These are phyloP conservation scores for Ceratina japonica DNA, from an alignment of 1,140 invertebrate species.

Conservation along the genomic window DNA sequence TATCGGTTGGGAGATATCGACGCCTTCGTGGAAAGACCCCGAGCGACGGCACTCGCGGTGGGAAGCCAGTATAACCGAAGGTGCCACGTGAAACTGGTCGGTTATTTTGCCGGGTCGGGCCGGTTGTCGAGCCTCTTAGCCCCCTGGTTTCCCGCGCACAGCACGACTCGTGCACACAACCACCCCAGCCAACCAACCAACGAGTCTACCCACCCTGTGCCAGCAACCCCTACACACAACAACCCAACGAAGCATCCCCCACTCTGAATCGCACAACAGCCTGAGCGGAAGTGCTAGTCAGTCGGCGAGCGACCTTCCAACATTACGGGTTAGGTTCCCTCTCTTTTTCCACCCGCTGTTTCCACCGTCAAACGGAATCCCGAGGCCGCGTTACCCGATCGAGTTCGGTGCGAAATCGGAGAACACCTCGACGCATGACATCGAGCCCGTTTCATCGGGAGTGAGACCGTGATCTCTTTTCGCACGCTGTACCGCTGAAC, in stretches of 20 bases:
- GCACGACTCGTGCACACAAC: conserved; percentile 60
- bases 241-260: conserved; percentile 77
- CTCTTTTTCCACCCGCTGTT: conserved; percentile 67
- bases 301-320: conserved; percentile 80
- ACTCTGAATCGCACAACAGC: conserved; percentile 80
- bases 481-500: background rate
- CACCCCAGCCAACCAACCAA: conserved; percentile 68
- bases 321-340: conserved; percentile 78
- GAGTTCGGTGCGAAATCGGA: conserved; percentile 31
- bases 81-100: conserved; percentile 64
- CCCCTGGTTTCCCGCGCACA: conserved; percentile 70
- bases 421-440: background rate
- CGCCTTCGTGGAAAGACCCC: conserved; percentile 20
- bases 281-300: conserved; percentile 79
- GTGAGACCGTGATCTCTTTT: conserved; percentile 1
- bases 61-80: conserved; percentile 56
- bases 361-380: conserved; percentile 56
- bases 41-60: conserved; percentile 25
- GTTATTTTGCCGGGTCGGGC: conserved; percentile 54
- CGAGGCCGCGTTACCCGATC: conserved; percentile 45
- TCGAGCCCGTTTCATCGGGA: background rate
- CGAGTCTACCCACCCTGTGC: conserved; percentile 61
- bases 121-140: conserved; percentile 54
- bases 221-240: conserved; percentile 77
- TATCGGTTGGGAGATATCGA: conserved; percentile 23